Evolutionary conservation across 2,888 invertebrate species (phyloP), one percentile per base, ranked within the genome.

Genomic region (Rhagonycha lutea): DNA sequence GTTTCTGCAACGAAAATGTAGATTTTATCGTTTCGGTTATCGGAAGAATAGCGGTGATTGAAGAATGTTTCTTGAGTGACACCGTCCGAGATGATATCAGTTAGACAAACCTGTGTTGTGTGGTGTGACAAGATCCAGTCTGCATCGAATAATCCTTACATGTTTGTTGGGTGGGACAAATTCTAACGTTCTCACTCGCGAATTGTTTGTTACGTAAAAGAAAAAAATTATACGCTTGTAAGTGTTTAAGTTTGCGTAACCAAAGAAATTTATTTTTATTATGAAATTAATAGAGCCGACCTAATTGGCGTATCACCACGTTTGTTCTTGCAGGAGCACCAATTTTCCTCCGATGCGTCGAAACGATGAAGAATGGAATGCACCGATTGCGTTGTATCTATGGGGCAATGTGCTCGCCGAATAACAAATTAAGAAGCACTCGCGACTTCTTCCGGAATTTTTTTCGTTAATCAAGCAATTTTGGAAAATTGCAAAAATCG

Each of bases 131-230:
- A 81, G 81, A 81, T 80, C 79, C 79, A 79, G 77, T 80, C 81
- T 79, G 80, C 81, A 82, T 81, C 82, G 78, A 79, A 79, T 80
- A 80, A 81, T 82, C 79, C 81, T 79, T 82, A 80, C 81, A 80
- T 80, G 81, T 80, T 81, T 7, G 32, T 32, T 4, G 47, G 47
- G 18, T 18, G 74, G 79, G 82, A 82, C 82, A 82, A 82, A 82
- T 78, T 7, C 73, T 73, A 75, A 67, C 71, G 75, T 73, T 72
- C 69, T 63, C 69, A 67, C n/a, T n/a, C 4, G 47, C n/a, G 5
- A 47, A 47, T 47, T 47, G 47, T 47, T n/a, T 7, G 47, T n/a
- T 5, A 3, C 0, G n/a, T n/a, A 7, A 47, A 47, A 47, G n/a
- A 47, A 47, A 47, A 47, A 47, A 47, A 47, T 5, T n/a, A 47